Percentiles rank a stretch among this genome's conserved stretches.
phyloP scores from a whole-genome alignment of 2,888 invertebrate species.

The Synanthedon myopaeformis region DNA sequence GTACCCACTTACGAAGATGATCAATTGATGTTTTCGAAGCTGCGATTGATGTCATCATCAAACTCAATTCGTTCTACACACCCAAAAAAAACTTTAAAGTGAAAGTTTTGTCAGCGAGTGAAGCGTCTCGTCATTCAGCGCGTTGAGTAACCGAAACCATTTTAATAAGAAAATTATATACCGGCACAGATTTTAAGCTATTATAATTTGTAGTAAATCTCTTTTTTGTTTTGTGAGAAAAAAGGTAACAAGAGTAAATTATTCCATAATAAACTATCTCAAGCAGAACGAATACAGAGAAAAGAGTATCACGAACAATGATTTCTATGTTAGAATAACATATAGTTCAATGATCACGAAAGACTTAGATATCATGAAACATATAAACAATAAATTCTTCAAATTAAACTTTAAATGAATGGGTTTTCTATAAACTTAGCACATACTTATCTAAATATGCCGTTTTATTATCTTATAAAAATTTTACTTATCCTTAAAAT shows the following conservation, averaged over 20 bases:
- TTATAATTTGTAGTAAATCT: background rate
- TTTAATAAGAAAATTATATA: constrained; percentile 41
- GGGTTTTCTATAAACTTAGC: no score
- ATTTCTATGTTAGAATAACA: no score
- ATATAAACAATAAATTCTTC: no score
- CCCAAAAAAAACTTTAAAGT: constrained; percentile 58
- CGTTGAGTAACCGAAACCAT: constrained; percentile 52
- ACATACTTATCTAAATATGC: no score
- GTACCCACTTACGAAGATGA: constrained; percentile 2
- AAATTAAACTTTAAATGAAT: no score
- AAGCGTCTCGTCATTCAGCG: constrained; percentile 48
- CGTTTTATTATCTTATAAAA: no score
- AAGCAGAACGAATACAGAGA: no score
- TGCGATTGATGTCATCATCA: constrained; percentile 15
- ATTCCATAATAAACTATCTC: no score
- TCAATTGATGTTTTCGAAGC: constrained; percentile 5
- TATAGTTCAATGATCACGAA: no score
- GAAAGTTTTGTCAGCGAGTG: constrained; percentile 54
- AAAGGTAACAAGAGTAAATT: background rate
- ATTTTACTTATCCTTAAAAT: no score
- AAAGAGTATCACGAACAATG: no score
- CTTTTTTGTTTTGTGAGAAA: background rate
- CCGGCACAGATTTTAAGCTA: background rate
- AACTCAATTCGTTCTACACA: constrained; percentile 19
- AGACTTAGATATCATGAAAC: no score